These are phyloP conservation scores for Hofmannophila pseudospretella DNA, from an alignment of 2,888 invertebrate genomes.

Conservation along the genomic window DNA sequence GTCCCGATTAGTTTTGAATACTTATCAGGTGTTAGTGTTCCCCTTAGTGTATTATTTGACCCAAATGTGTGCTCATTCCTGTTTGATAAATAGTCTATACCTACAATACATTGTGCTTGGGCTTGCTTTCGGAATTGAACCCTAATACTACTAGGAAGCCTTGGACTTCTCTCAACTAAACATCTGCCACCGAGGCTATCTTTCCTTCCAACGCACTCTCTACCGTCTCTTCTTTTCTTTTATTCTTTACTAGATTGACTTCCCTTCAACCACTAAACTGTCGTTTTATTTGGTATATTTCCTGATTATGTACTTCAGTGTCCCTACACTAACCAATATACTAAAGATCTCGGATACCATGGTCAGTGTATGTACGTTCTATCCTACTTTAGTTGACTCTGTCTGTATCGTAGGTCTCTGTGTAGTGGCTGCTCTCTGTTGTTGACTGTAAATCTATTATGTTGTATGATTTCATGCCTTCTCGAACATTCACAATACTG, in stretches of 20 bases:
- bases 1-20: conserved; percentile 50
- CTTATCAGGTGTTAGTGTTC: conserved; percentile 50
- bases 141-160: conserved; percentile 45
- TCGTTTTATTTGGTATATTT: conserved; percentile 32
- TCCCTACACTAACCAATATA: conserved; percentile 42
- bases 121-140: conserved; percentile 65
- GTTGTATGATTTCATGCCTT: conserved; percentile 77
- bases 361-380: conserved; percentile 57
- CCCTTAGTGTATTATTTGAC: conserved; percentile 55
- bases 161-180: conserved; percentile 30
- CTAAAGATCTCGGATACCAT: conserved; percentile 19
- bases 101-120: conserved; percentile 63
- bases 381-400: conserved; percentile 66
- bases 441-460: conserved; percentile 75
- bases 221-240: conserved; percentile 41
- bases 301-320: conserved; percentile 20
- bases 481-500: conserved; percentile 76
- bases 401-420: conserved; percentile 69
- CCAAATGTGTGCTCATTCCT: conserved; percentile 59
- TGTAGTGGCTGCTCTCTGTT: conserved; percentile 79
- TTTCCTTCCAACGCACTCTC: conserved; percentile 54
- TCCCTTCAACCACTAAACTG: conserved; percentile 26
- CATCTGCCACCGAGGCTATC: conserved; percentile 43
- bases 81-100: conserved; percentile 45
- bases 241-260: conserved; percentile 37